Evolutionary conservation across 2,888 invertebrate genomes (phyloP), one percentile per base, ranked within the genome.

Genomic region (Morinoia aosen): DNA sequence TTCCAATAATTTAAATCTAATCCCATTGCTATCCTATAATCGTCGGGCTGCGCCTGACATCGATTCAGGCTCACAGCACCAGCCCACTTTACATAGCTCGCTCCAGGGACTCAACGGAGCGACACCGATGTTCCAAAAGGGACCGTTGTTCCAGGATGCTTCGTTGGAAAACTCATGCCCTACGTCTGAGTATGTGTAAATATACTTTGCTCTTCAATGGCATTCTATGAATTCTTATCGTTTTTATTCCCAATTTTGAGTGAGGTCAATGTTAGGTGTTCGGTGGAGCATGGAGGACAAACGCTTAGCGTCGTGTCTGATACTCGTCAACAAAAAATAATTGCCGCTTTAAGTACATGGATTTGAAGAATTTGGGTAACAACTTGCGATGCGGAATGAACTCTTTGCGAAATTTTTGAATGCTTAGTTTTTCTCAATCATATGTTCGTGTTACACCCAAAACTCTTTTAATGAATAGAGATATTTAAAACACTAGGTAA

Each of bases 1-100:
- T 90, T 90, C 90, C 90, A 90, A 90, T 90, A 90, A 90, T 90
- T 90, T 90, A 90, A 90, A 90, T 90, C 90, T 90, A 90, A 90
- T 90, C 90, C 90, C 90, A 90, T 90, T 90, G 90, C 90, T 90
- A 39, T 90, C 90, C 90, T 90, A 90, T 90, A 90, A 90, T 90
- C 90, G 90, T 19, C 90, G 25, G 39, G 90, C 90, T 40, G 10
- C 39, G 90, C 40, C 90, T 90, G 90, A 90, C 40, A 90, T 90
- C 90, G 90, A 90, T 90, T 90, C 48, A 33, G 88, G n/a, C 88
- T 39, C 40, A 40, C 39, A 90, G 90, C 90, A 40, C 39, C 90
- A 90, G 90, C 16, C 90, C 90, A 40, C 90, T 90, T 90, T 90
- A 90, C 90, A 39, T 40, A 90, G 90, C 39, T 14, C 90, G 14